Base-by-base conservation (phyloP, 2,888 invertebrate species). In the Stenurella melanura region DNA sequence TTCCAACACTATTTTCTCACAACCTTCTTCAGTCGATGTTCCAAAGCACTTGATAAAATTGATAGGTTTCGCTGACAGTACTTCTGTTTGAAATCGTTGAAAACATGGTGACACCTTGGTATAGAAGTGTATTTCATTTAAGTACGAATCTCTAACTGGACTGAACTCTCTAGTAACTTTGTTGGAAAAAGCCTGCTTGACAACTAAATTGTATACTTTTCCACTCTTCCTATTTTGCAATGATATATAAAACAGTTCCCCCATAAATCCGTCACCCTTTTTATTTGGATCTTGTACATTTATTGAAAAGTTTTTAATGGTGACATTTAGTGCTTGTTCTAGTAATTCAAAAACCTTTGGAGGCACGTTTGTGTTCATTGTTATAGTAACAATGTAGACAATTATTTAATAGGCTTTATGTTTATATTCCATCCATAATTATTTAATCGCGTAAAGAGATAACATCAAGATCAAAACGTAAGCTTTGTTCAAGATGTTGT, bases 1-100 rank as follows among this genome's bases (percentile, higher is more conserved):
- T 66, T 80, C 81, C 60, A 81, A 74, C n/a, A 78, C 66, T 1
- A 83, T 12, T n/a, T 57, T 60, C 76, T 83, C 82, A 42, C 63
- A 67, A 26, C 75, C 72, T 2, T 57, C n/a, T 18, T 61, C 26
- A 21, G 19, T 30, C 0, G 18, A 19, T 12, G 63, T 17, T n/a
- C 60, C 71, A 18, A 75, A 78, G 60, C 77, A 78, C 42, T 72
- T 78, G 5, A 78, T 69, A 6, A 74, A 11, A 7, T 74, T 50
- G 0, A 60, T 18, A 15, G 11, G 21, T 19, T 19, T 57, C 12
- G 42, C 19, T 1, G 54, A n/a, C 0, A 58, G 34, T 6, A 30
- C 21, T 1, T 57, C 56, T 19, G 21, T 30, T 56, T 73, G 77
- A 56, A 81, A 76, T 63, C 63, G 66, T 30, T 67, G 5, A 11